A percentile compares a stretch with the other conserved stretches of the same genome.
Evolutionary conservation across 2,113 vertebrate genomes (phyloP).

Genomic region (Plectropomus leopardus): DNA sequence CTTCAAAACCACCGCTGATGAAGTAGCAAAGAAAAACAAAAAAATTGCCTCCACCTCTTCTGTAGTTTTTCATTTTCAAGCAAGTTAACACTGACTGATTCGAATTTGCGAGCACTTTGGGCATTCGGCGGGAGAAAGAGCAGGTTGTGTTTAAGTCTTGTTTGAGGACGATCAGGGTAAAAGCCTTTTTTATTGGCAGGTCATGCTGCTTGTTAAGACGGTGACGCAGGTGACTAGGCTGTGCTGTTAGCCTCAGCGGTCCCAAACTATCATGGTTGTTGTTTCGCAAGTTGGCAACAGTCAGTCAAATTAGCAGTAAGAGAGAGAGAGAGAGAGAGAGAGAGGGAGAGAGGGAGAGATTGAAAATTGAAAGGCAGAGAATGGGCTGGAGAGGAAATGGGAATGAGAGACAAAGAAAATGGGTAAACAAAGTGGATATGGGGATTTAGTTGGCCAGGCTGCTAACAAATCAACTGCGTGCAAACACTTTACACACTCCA

Average conservation of each 20-base stretch:
- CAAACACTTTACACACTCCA: conserved; percentile 67
- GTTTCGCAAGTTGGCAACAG: conserved; percentile 72
- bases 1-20: conserved; percentile 35
- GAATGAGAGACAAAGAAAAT: conserved; percentile 70
- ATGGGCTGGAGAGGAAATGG: conserved; percentile 44
- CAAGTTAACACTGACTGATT: conserved; percentile 75
- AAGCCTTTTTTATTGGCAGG: conserved; percentile 88
- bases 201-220: conserved; percentile 80
- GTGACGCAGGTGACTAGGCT: conserved; percentile 64
- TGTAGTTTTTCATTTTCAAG: conserved; percentile 72
- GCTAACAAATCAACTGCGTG: conserved; percentile 79
- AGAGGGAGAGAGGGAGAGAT: too few species aligned
- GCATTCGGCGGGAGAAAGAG: conserved; percentile 64
- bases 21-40: conserved; percentile 58
- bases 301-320: conserved; percentile 67
- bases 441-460: conserved; percentile 65
- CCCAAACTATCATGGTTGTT: conserved; percentile 60
- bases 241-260: conserved; percentile 61
- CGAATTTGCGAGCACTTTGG: conserved; percentile 80
- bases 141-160: conserved; percentile 77
- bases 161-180: conserved; percentile 83
- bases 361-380: background rate
- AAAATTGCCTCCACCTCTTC: conserved; percentile 54
- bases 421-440: conserved; percentile 73
- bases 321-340: conserved; percentile 22